These are phyloP conservation scores for Papilio helenus DNA, from an alignment of 1,140 invertebrate genomes.

Conservation along the genomic window DNA sequence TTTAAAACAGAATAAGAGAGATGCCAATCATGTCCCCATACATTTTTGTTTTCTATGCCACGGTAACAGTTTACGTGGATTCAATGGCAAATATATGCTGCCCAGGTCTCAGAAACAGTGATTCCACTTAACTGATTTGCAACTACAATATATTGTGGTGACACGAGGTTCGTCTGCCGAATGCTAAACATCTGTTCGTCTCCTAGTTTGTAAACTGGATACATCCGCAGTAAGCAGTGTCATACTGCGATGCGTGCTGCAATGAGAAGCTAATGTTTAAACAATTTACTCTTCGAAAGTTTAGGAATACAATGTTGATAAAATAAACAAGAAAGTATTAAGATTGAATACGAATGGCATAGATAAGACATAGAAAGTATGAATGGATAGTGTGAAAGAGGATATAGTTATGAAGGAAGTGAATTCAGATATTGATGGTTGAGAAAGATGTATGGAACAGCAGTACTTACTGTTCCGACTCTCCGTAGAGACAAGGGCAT, in stretches of 20 bases:
- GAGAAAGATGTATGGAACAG: too few relatives aligned
- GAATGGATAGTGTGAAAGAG: too few relatives aligned
- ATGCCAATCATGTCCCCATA: too few relatives aligned
- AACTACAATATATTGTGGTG: constrained; percentile 30
- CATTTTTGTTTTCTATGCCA: too few relatives aligned
- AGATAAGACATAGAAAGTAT: too few relatives aligned
- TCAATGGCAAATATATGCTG: constrained; percentile 10
- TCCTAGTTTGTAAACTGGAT: constrained; percentile 22
- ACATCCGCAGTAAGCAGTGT: background rate
- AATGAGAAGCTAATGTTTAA: background rate
- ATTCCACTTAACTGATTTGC: constrained; percentile 29
- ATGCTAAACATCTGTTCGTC: constrained; percentile 28
- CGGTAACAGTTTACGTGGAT: background rate
- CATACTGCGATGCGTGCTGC: background rate
- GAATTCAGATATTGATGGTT: too few relatives aligned
- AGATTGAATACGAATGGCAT: too few relatives aligned
- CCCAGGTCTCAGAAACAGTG: background rate
- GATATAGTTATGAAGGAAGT: too few relatives aligned
- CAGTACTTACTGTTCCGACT: too few relatives aligned
- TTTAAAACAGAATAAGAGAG: too few relatives aligned
- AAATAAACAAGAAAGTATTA: too few relatives aligned
- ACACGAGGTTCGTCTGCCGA: constrained; percentile 10
- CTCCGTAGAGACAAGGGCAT: too few relatives aligned
- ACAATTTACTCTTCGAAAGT: background rate
- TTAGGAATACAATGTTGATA: background rate